Evolutionary conservation across 2,888 invertebrate species (phyloP).

Genomic region (Maniola hyperantus): DNA sequence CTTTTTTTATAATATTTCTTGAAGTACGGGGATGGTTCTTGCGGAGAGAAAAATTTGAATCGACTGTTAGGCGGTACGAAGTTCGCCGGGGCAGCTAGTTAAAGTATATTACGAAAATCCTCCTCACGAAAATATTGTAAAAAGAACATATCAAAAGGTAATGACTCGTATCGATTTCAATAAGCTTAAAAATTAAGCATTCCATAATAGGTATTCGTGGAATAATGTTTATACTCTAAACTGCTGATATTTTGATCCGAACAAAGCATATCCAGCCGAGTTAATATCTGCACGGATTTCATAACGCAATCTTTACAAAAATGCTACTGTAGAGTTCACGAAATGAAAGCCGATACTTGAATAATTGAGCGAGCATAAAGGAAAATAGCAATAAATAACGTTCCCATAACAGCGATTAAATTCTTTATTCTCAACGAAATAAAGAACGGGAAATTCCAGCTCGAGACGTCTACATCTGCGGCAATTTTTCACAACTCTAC

Average conservation of each 20-base stretch:
- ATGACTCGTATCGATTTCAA: background rate
- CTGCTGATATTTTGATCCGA: constrained; percentile 7
- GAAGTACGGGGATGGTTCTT: no score
- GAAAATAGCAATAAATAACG: constrained; percentile 60
- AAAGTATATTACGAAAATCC: no score
- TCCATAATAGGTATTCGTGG: constrained; percentile 2
- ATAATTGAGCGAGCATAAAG: constrained; percentile 44
- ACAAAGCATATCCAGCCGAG: constrained; percentile 12
- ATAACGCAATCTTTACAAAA: constrained; percentile 19
- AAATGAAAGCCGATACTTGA: constrained; percentile 26
- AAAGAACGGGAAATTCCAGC: constrained; percentile 55
- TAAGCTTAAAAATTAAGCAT: background rate
- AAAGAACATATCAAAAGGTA: background rate
- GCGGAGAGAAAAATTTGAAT: no score
- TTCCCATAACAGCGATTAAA: constrained; percentile 63
- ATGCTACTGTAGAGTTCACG: constrained; percentile 18
- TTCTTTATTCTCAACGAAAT: constrained; percentile 58
- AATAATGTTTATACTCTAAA: constrained; percentile 5
- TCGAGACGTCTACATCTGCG: constrained; percentile 64
- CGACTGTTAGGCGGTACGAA: no score
- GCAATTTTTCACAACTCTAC: constrained; percentile 67
- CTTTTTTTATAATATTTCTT: no score
- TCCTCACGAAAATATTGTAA: background rate
- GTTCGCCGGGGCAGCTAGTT: no score
- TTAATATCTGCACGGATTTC: constrained; percentile 20